phyloP scores from a whole-genome alignment of 2,113 vertebrate genomes.

The Poecilia latipinna region DNA sequence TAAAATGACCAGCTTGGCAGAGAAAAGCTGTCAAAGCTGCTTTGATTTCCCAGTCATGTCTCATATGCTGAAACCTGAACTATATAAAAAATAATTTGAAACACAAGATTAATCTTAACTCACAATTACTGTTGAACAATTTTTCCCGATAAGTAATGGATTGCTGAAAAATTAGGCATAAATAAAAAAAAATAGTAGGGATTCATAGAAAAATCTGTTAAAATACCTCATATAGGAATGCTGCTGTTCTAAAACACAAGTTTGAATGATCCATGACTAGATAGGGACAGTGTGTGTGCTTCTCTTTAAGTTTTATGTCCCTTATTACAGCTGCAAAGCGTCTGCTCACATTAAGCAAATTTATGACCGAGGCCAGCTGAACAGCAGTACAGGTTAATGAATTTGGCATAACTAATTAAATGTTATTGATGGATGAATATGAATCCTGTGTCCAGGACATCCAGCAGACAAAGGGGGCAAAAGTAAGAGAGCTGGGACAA shows the following conservation, averaged over 20 bases:
- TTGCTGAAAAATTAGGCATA: neutral
- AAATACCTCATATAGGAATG: constrained; percentile 28
- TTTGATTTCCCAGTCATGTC: neutral
- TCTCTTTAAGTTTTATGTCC: constrained; percentile 82
- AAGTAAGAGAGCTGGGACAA: constrained; percentile 41
- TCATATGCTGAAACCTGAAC: neutral
- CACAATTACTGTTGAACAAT: neutral
- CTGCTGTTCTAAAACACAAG: constrained; percentile 56
- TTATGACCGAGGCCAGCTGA: constrained; percentile 79
- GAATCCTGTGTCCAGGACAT: constrained; percentile 87
- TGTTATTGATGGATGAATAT: constrained; percentile 95
- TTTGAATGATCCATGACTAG: constrained; percentile 75
- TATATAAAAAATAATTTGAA: neutral
- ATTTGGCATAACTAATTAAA: constrained; percentile 98
- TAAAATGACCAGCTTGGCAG: neutral
- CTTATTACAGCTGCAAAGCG: constrained; percentile 82
- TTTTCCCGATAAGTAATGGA: neutral
- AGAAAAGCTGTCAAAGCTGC: neutral
- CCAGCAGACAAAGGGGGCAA: constrained; percentile 31
- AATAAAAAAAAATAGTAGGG: constrained; percentile 15
- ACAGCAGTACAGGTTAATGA: constrained; percentile 92
- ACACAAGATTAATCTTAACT: neutral
- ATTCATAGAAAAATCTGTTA: constrained; percentile 22
- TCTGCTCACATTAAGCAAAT: constrained; percentile 83
- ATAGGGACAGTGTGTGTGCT: constrained; percentile 66